Evolutionary conservation across 2,113 vertebrate genomes (phyloP), one percentile per base, ranked within the genome.

Genomic region (Pelecanus crispus): DNA sequence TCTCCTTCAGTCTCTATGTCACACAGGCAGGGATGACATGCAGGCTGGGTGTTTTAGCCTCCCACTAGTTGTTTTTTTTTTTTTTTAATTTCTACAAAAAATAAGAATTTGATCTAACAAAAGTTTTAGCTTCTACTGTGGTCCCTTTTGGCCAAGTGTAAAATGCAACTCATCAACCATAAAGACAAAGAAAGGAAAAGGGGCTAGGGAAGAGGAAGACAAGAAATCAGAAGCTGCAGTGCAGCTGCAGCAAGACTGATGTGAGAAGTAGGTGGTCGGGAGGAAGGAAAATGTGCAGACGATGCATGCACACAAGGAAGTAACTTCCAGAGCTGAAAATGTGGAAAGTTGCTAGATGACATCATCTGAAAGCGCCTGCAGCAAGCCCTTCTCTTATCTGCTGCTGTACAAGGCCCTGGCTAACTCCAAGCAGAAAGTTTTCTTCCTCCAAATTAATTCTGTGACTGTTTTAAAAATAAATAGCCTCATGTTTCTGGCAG

Each of bases 181-280:
- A 61, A 90, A 95, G 79, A 96, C 94, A 96, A 96, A 96, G 94
- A 93, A 94, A 95, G 95, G 96, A 95, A 96, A 92, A 92, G 77
- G 58, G 9, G 50, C 28, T 63, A 38, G 11, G 81, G 63, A 65
- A 95, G 52, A 92, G 95, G 88, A 93, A 96, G 94, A 82, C 93
- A 96, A 96, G 86, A 91, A 84, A 78, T 31, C 36, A 58, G 91
- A 77, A 81, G 72, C 38, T 52, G n/a, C 38, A 66, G 34, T 8
- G 29, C 80, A 91, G 91, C 91, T 94, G 72, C 38, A 91, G 44
- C 1, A 2, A 59, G 59, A 81, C 32, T 6, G 5, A 10, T 42
- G 66, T 3, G 24, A 91, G 45, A 72, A 81, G 50, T 12, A 61
- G 32, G 49, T 40, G 56, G 32, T 18, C 15, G 4, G 72, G 61